phyloP scores from a whole-genome alignment of 2,888 invertebrate genomes.

The Megamerina dolium region DNA sequence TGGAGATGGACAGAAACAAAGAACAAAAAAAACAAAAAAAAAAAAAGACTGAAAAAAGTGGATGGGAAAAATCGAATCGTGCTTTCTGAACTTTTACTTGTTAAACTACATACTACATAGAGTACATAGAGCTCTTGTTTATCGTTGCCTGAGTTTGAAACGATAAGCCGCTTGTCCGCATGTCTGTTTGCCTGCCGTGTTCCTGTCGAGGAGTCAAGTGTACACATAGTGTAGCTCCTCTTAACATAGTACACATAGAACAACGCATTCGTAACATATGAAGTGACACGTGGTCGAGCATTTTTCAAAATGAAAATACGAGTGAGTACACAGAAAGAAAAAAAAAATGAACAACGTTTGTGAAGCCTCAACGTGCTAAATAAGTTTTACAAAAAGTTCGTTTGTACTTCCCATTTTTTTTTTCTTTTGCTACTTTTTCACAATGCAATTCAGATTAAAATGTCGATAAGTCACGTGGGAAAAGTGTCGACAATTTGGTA shows the following conservation, averaged over 20 bases:
- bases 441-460: slow-evolving; percentile 8
- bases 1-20: background rate
- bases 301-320: no score
- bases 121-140: no score
- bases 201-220: background rate
- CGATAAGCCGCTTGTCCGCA: background rate
- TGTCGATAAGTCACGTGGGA: slow-evolving; percentile 26
- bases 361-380: slow-evolving; percentile 26
- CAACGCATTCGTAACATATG: no score
- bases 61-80: slow-evolving; percentile 1
- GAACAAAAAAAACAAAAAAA: background rate
- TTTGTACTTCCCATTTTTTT: background rate
- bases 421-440: background rate
- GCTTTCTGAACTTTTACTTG: slow-evolving; percentile 12
- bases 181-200: background rate
- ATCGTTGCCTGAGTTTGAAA: background rate
- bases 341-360: no score
- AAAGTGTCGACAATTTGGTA: slow-evolving; percentile 21
- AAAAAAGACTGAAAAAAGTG: background rate
- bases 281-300: no score
- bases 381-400: slow-evolving; percentile 17
- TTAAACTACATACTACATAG: no score
- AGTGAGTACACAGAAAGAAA: no score
- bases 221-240: no score
- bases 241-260: no score